These are phyloP conservation scores for Platycheirus rosarum DNA, from an alignment of 2,888 invertebrate genomes.

Conservation along the genomic window DNA sequence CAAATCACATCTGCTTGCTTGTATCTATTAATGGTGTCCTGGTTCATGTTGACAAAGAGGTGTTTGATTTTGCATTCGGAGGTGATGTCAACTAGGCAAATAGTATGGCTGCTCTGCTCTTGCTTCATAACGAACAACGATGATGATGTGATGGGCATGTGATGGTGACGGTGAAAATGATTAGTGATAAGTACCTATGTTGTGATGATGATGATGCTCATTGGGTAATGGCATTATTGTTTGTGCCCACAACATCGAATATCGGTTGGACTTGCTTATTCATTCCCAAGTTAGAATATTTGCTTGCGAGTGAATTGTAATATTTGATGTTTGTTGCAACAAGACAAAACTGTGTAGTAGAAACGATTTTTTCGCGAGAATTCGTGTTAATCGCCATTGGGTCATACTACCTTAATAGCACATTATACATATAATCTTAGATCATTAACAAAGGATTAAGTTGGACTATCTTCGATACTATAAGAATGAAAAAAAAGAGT, in stretches of 20 bases:
- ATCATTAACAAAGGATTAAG: too few species aligned
- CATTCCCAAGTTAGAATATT: slow-evolving; percentile 19
- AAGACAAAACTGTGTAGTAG: too few species aligned
- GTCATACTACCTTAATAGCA: too few species aligned
- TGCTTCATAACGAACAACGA: too few species aligned
- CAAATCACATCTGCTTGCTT: slow-evolving; percentile 22
- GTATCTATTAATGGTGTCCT: too few species aligned
- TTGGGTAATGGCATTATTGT: slow-evolving; percentile 29
- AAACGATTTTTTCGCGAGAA: too few species aligned
- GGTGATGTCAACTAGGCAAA: slow-evolving; percentile 6
- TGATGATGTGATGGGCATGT: background rate
- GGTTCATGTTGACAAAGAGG: slow-evolving; percentile 34
- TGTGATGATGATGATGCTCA: slow-evolving; percentile 29
- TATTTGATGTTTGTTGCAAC: too few species aligned
- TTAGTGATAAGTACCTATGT: slow-evolving; percentile 19
- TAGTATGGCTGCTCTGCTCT: too few species aligned
- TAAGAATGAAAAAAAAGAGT: too few species aligned
- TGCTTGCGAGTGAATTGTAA: background rate
- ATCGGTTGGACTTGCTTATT: background rate
- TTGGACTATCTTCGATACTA: too few species aligned
- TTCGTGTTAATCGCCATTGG: too few species aligned
- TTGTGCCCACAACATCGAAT: slow-evolving; percentile 2
- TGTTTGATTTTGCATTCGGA: slow-evolving; percentile 47
- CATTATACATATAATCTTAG: too few species aligned
- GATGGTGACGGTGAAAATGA: background rate